Evolutionary conservation across 2,113 vertebrate species (phyloP).

Genomic region (Mesitornis unicolor): DNA sequence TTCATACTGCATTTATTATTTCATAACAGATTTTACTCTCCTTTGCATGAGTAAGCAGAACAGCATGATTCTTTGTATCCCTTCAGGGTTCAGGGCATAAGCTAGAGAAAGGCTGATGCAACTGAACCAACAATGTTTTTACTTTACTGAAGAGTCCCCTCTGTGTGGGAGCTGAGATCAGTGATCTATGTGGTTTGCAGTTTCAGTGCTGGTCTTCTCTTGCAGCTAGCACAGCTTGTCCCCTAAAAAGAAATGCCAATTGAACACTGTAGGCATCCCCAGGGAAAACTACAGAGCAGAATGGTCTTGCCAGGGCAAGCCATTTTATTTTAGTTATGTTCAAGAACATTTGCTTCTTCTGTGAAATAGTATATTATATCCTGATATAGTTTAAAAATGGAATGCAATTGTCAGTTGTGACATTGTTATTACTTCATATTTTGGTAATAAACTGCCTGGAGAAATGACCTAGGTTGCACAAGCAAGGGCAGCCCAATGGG

Average conservation of each 20-base stretch:
- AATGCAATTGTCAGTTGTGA: neutral
- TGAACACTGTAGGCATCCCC: neutral
- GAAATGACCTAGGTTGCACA: neutral
- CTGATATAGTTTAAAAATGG: neutral
- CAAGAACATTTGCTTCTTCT: neutral
- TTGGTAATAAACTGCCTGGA: neutral
- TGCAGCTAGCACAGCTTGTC: neutral
- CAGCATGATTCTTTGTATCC: neutral
- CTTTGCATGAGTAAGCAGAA: constrained; percentile 2
- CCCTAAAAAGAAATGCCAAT: neutral
- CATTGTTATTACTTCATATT: accelerated
- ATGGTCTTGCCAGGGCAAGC: neutral
- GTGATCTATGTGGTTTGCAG: neutral
- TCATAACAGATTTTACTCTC: neutral
- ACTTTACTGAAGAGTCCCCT: neutral
- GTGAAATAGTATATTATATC: neutral
- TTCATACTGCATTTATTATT: neutral
- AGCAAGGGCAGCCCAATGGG: neutral
- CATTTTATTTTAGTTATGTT: neutral
- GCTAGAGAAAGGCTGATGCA: neutral
- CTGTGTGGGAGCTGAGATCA: neutral
- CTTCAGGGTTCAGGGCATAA: neutral
- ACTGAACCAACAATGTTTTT: neutral
- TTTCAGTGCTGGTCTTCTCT: neutral
- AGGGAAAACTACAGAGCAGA: neutral